Conservation (phyloP, 2,113 vertebrate species). For the Microcebus jonahi region DNA sequence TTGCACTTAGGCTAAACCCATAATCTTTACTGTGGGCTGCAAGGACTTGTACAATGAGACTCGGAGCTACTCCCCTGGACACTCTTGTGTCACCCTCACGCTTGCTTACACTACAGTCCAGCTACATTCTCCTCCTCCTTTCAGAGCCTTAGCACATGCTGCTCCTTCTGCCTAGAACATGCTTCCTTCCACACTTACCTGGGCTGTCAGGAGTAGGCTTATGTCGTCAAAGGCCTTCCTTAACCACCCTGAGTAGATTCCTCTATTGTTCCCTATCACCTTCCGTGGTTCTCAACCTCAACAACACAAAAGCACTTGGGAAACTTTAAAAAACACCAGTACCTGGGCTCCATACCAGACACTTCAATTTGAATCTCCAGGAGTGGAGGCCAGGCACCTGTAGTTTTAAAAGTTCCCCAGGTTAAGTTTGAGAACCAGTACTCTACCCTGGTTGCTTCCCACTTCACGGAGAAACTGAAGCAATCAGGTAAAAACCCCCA, state of each 20-base stretch:
- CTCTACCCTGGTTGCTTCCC: slow-evolving; percentile 5
- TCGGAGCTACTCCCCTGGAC: background rate
- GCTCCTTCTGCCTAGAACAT: background rate
- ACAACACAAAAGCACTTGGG: slow-evolving; percentile 10
- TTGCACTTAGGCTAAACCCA: background rate
- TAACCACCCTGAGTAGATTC: background rate
- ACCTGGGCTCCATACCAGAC: background rate
- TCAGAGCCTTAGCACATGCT: background rate
- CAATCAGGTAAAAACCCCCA: slow-evolving; percentile 6
- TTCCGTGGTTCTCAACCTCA: background rate
- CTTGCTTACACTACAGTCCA: background rate
- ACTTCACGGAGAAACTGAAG: slow-evolving; percentile 22
- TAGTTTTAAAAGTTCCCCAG: slow-evolving; percentile 8
- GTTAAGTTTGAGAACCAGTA: background rate
- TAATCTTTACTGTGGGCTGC: background rate
- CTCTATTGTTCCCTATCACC: background rate
- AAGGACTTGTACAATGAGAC: background rate
- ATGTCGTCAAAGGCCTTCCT: background rate
- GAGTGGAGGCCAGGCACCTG: background rate
- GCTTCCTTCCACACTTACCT: background rate
- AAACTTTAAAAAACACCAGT: slow-evolving; percentile 4
- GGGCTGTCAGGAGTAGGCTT: background rate
- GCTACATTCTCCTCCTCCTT: background rate
- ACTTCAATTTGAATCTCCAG: background rate
- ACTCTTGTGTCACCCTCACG: fast-evolving